phyloP scores from a whole-genome alignment of 2,888 invertebrate genomes.

The Ochropacha duplaris region DNA sequence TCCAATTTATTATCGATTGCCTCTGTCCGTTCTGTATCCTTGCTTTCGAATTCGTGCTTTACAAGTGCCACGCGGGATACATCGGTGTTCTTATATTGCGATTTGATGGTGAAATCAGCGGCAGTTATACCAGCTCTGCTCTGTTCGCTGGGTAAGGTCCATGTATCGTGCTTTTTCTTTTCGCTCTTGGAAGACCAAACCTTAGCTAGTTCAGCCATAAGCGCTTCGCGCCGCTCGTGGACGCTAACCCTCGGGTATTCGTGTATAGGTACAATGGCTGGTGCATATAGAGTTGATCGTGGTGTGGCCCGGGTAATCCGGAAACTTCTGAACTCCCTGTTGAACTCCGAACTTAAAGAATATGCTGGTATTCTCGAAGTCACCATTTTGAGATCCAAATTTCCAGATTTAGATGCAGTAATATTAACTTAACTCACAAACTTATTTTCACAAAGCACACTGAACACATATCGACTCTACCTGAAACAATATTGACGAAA shows the following conservation, averaged over 20 bases:
- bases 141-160: slow-evolving; percentile 70
- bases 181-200: slow-evolving; percentile 78
- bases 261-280: slow-evolving; percentile 83
- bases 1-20: slow-evolving; percentile 58
- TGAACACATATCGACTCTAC: slow-evolving; percentile 80
- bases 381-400: slow-evolving; percentile 84
- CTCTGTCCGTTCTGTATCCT: slow-evolving; percentile 64
- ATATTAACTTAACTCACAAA: slow-evolving; percentile 61
- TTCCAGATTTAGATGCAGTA: slow-evolving; percentile 65
- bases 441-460: slow-evolving; percentile 71
- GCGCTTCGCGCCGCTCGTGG: slow-evolving; percentile 78
- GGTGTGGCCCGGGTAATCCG: slow-evolving; percentile 79
- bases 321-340: slow-evolving; percentile 84
- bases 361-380: slow-evolving; percentile 85
- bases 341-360: slow-evolving; percentile 84
- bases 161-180: slow-evolving; percentile 74
- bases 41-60: slow-evolving; percentile 75
- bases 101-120: slow-evolving; percentile 63
- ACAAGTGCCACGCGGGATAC: slow-evolving; percentile 69
- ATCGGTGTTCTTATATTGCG: slow-evolving; percentile 62
- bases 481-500: slow-evolving; percentile 49
- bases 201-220: slow-evolving; percentile 78
- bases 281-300: slow-evolving; percentile 76
- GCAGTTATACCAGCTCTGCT: slow-evolving; percentile 62
- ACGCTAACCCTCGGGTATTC: slow-evolving; percentile 84